Evolutionary conservation across 1,140 invertebrate species (phyloP).

Genomic region (Drosophila cardini): DNA sequence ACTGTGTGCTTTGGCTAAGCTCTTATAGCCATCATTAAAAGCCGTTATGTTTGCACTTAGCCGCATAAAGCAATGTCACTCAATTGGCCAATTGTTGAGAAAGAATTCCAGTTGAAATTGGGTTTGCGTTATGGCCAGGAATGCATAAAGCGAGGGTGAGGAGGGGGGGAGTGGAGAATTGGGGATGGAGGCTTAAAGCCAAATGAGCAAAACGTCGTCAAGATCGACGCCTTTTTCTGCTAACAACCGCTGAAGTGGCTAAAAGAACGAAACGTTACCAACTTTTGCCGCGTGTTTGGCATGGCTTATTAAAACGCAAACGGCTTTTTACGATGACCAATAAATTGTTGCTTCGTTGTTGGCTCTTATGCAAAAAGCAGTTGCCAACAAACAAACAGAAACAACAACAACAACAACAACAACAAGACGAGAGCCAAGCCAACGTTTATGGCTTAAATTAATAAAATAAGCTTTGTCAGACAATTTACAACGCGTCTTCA

Average conservation of each 20-base stretch:
- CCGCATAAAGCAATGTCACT: slow-evolving; percentile 65
- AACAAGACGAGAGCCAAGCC: slow-evolving; percentile 52
- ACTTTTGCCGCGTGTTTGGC: slow-evolving; percentile 63
- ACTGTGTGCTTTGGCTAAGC: background rate
- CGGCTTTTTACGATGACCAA: slow-evolving; percentile 80
- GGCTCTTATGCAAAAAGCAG: slow-evolving; percentile 62
- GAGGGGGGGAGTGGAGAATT: slow-evolving; percentile 25
- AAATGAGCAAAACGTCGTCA: slow-evolving; percentile 42
- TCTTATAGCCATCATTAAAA: slow-evolving; percentile 30
- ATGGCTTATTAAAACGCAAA: slow-evolving; percentile 84
- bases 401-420: slow-evolving; percentile 33
- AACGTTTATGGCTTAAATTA: slow-evolving; percentile 84
- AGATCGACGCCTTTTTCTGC: slow-evolving; percentile 70
- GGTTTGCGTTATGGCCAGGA: slow-evolving; percentile 57
- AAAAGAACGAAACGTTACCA: slow-evolving; percentile 55
- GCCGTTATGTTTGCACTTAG: slow-evolving; percentile 28
- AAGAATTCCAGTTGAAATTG: slow-evolving; percentile 10
- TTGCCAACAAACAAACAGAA: slow-evolving; percentile 53
- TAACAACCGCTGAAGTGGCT: slow-evolving; percentile 55
- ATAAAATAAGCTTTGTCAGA: slow-evolving; percentile 85
- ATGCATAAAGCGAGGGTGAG: slow-evolving; percentile 40
- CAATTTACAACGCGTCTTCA: slow-evolving; percentile 84
- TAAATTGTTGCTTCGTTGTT: slow-evolving; percentile 65
- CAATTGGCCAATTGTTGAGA: slow-evolving; percentile 61
- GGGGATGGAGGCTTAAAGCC: slow-evolving; percentile 1